Conservation (phyloP, 2,888 invertebrate species). For the Latheticus oryzae region DNA sequence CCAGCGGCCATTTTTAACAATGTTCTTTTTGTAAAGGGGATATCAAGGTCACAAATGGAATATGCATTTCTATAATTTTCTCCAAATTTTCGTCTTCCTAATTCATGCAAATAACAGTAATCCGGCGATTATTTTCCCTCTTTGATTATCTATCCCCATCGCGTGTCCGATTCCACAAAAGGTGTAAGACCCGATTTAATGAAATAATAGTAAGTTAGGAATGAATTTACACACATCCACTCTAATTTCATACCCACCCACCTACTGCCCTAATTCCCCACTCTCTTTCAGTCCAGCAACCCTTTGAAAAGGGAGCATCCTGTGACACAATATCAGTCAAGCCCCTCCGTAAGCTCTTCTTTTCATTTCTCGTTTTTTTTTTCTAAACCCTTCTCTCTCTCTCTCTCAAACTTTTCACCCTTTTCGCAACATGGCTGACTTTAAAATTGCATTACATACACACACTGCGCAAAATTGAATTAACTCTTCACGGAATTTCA, state of each 20-base stretch:
- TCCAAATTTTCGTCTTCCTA: too few relatives aligned
- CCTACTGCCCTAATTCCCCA: slow-evolving; percentile 56
- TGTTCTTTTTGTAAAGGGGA: slow-evolving; percentile 45
- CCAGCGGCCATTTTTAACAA: slow-evolving; percentile 53
- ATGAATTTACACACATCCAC: slow-evolving; percentile 24
- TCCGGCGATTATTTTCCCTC: too few relatives aligned
- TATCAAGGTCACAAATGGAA: too few relatives aligned
- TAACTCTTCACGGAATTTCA: slow-evolving; percentile 41
- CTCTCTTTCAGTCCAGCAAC: slow-evolving; percentile 50
- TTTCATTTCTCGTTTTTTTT: slow-evolving; percentile 50
- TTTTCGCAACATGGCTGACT: slow-evolving; percentile 43
- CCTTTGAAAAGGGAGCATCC: slow-evolving; percentile 48
- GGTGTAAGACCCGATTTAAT: slow-evolving; percentile 25
- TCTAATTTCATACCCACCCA: slow-evolving; percentile 41
- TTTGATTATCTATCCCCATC: slow-evolving; percentile 29
- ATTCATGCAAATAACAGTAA: too few relatives aligned
- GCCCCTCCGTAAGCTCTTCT: slow-evolving; percentile 50
- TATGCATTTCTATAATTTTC: too few relatives aligned
- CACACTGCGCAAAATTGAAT: slow-evolving; percentile 42
- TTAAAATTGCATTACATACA: slow-evolving; percentile 44
- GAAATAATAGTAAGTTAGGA: slow-evolving; percentile 32
- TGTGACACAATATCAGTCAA: slow-evolving; percentile 50
- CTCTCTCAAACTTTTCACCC: slow-evolving; percentile 32
- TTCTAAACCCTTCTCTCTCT: slow-evolving; percentile 33
- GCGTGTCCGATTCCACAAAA: slow-evolving; percentile 34